Conservation (phyloP, 2,113 vertebrate genomes). For the Panthera leo region DNA sequence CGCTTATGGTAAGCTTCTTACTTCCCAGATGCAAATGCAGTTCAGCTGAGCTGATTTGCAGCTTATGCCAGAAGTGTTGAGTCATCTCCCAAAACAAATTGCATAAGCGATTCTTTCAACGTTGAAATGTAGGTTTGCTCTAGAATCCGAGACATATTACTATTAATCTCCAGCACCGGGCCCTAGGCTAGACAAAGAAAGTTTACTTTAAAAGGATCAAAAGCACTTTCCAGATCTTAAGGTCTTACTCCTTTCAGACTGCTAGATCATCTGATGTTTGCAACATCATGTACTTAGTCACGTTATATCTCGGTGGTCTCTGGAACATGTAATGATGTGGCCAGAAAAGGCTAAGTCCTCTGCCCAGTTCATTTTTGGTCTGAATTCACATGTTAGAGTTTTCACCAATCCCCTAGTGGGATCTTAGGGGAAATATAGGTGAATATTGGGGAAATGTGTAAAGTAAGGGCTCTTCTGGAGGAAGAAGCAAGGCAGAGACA, state of each 20-base stretch:
- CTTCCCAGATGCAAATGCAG: background rate
- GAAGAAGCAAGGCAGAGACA: background rate
- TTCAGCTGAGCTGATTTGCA: conserved; percentile 1
- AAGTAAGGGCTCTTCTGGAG: background rate
- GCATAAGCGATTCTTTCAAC: background rate
- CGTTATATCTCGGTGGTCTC: background rate
- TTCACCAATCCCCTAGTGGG: background rate
- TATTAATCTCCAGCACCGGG: background rate
- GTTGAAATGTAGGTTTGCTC: conserved; percentile 43
- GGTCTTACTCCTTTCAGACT: background rate
- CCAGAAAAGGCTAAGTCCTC: background rate
- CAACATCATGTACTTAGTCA: background rate
- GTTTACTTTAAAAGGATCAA: background rate
- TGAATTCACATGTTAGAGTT: background rate
- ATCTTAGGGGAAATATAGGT: background rate
- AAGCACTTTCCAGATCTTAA: background rate
- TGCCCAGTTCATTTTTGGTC: background rate
- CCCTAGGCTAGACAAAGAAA: background rate
- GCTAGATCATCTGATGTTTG: background rate
- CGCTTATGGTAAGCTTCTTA: background rate
- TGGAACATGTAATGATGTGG: background rate
- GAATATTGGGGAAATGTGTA: background rate
- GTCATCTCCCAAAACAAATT: conserved; percentile 44
- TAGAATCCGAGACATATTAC: conserved; percentile 11
- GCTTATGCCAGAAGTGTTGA: background rate